phyloP scores from a whole-genome alignment of 1,140 invertebrate species.

The Cotesia chilonis region DNA sequence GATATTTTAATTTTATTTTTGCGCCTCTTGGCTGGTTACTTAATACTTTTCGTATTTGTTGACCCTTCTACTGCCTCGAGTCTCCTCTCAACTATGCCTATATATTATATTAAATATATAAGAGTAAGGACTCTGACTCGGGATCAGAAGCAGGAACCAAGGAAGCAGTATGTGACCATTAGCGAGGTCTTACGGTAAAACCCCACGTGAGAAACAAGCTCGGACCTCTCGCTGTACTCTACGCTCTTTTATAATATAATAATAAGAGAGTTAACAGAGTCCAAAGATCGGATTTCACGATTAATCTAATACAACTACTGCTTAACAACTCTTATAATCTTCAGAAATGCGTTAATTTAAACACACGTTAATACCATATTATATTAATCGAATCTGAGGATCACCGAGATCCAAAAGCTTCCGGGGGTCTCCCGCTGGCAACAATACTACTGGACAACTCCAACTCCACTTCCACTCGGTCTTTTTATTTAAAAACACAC shows the following conservation, averaged over 20 bases:
- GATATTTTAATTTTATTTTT: neutral
- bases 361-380: neutral
- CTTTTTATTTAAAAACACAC: slow-evolving; percentile 1
- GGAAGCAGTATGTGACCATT: neutral
- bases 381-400: neutral
- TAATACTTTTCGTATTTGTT: neutral
- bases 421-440: no score
- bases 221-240: slow-evolving; percentile 1
- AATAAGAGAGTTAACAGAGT: neutral
- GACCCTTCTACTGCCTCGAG: neutral
- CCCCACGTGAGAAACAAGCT: slow-evolving; percentile 12
- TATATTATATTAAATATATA: neutral
- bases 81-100: neutral
- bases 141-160: no score
- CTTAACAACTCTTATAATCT: neutral
- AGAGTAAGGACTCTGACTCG: neutral
- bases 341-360: slow-evolving; percentile 10
- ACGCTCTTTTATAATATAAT: neutral
- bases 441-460: neutral
- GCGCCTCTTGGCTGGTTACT: neutral
- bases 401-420: no score
- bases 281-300: slow-evolving; percentile 7
- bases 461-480: neutral
- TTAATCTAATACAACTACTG: neutral
- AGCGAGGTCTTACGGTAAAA: slow-evolving; percentile 16